Base-by-base conservation (phyloP, 2,113 vertebrate genomes). In the Microcebus murinus region DNA sequence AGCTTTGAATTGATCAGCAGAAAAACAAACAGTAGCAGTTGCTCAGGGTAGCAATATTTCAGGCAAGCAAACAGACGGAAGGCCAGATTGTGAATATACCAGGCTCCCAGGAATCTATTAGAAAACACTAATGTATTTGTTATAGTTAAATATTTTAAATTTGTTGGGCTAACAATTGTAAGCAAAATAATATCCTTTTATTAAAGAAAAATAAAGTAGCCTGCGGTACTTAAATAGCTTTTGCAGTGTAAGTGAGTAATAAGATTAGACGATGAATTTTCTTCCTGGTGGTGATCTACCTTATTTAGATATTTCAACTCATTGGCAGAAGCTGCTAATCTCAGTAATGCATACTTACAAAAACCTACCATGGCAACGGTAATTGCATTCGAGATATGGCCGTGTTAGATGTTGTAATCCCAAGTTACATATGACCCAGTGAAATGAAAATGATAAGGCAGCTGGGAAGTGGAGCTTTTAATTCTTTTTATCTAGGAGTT, bases 61-160 rank as follows among this genome's bases (percentile, higher is more conserved):
- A 89, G 82, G 74, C 76, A 70, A 45, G n/a, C 77, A 57, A 67
- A 86, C 92, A 97, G 96, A 97, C 93, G 94, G 97, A 55, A 77
- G 81, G 84, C 52, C 79, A 93, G 76, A 42, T 50, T 95, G 97
- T 36, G 77, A 55, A 27, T 55, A 8, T 45, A 10, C 52, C 11
- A 84, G n/a, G 79, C 57, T 59, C 96, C 77, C 34, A 90, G 83
- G 91, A n/a, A 18, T 15, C 3, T 42, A 31, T 42, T 29, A 63
- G 81, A 42, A 87, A 97, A 84, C 80, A 92, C 4, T 29, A 77
- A 82, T 20, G 50, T 82, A 74, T 89, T 92, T 85, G 90, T 84
- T 86, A 77, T n/a, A 85, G 73, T 85, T 90, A 92, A 95, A 90
- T 95, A 93, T 94, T 90, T 93, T 76, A 89, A 84, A 87, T 88